These are phyloP conservation scores for Phylloscopus collybita DNA, from an alignment of 2,797 vertebrate genomes.

Conservation along the genomic window DNA sequence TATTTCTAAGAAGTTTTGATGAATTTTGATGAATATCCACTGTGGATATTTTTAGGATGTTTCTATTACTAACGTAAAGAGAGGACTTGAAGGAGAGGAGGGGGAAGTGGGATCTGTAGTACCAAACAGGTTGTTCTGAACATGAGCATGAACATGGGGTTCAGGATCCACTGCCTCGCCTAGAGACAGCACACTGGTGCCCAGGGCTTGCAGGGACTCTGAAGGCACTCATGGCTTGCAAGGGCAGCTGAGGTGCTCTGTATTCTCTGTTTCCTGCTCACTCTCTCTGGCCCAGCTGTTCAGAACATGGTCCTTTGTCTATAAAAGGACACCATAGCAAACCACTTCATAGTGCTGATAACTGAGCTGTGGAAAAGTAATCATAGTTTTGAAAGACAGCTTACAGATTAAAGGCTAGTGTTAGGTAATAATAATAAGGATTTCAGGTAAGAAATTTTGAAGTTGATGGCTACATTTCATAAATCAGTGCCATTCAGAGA, in stretches of 20 bases:
- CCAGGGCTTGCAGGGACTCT: neutral
- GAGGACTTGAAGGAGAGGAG: neutral
- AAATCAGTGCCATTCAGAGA: neutral
- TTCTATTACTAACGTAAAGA: neutral
- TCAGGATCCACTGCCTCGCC: neutral
- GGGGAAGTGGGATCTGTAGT: neutral
- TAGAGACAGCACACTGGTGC: neutral
- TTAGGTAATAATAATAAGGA: neutral
- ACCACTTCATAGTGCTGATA: neutral
- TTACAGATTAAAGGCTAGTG: neutral
- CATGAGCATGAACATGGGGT: neutral
- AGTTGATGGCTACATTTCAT: neutral
- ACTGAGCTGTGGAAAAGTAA: neutral
- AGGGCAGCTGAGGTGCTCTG: neutral
- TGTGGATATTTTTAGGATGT: neutral
- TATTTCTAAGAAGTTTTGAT: neutral
- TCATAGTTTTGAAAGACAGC: neutral
- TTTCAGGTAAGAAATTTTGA: neutral
- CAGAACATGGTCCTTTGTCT: neutral
- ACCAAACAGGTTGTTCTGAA: neutral
- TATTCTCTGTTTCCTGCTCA: neutral
- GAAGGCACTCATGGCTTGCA: fast-evolving
- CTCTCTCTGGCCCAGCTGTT: neutral
- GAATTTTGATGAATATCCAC: neutral
- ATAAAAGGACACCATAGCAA: neutral